Evolutionary conservation across 2,113 vertebrate species (phyloP).

Genomic region (Poeciliopsis prolifica): DNA sequence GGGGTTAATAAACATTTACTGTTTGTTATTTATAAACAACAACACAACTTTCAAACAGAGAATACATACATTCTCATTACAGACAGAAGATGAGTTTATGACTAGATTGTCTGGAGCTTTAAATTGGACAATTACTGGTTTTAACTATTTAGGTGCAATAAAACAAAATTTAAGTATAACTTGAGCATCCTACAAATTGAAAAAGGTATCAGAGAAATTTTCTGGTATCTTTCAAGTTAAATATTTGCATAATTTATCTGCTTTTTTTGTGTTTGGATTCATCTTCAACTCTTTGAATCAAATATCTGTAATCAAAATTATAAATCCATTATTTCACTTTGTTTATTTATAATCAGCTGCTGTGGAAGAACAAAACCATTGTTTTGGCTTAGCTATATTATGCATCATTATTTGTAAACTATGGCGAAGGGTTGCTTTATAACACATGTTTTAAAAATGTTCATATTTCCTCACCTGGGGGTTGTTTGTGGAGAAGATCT

Average conservation of each 20-base stretch:
- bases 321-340: no score
- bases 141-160: no score
- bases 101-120: no score
- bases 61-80: no score
- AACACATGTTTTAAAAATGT: not conserved
- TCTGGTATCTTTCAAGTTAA: no score
- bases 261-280: not conserved
- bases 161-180: no score
- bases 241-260: no score
- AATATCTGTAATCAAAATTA: no score
- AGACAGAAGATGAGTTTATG: no score
- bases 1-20: conserved; percentile 7
- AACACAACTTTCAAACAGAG: not conserved
- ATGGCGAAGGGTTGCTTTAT: not conserved
- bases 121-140: no score
- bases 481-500: not conserved
- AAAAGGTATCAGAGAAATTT: not conserved
- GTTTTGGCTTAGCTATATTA: not conserved
- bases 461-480: conserved; percentile 37
- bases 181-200: no score
- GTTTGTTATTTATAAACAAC: not conserved
- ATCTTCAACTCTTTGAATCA: not conserved
- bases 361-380: no score
- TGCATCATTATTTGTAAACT: not conserved
- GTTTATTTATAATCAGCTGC: not conserved